Base-by-base conservation (phyloP, 1,140 invertebrate species). In the Saccostrea cuccullata region DNA sequence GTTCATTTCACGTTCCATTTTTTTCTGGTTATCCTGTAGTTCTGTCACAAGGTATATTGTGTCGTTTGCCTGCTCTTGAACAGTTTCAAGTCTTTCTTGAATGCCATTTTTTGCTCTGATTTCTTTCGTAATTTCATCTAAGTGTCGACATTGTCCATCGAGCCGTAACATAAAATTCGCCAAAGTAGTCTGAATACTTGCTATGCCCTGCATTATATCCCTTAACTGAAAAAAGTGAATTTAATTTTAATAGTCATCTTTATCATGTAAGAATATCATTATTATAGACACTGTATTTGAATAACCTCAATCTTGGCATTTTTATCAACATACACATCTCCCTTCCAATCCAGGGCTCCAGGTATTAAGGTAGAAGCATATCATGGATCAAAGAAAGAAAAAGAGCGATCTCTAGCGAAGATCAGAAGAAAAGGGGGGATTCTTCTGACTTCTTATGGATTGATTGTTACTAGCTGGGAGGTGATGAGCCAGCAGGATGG, bases 351-450 rank as follows among this genome's bases (percentile, higher is more conserved):
- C 85, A 95, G 95, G 95, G 94, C 94, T 82, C 95, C 95, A 83
- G 94, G 94, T n/a, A 94, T 96, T 15, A 87, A 87, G 23, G 92
- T 95, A 0, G 86, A 86, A 30, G 77, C 89, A 2, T 96, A 94
- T 88, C 94, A 95, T 90, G 94, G 94, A 9, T 93, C 92, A 84
- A 95, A 95, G 86, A 92, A 91, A 64, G 94, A 95, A 70, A 90
- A 94, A 30, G 94, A 95, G 55, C 77, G 93, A 77, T 89, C 90
- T 40, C 47, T 95, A 23, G 40, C 84, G 1, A 94, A 93, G 23
- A 91, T 95, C 4, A 94, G 94, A 88, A 88, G 90, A 23, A 87
- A 92, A 26, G 94, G 94, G 5, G 95, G 95, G 15, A 92, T 95
- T 2, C 84, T 92, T 17, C 88, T 95, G 12, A 95, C 94, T 13